A percentile compares a stretch with the other conserved stretches of the same genome.
These are phyloP conservation scores for Lasioglossum lativentre DNA, from an alignment of 2,888 invertebrate genomes.

Conservation along the genomic window DNA sequence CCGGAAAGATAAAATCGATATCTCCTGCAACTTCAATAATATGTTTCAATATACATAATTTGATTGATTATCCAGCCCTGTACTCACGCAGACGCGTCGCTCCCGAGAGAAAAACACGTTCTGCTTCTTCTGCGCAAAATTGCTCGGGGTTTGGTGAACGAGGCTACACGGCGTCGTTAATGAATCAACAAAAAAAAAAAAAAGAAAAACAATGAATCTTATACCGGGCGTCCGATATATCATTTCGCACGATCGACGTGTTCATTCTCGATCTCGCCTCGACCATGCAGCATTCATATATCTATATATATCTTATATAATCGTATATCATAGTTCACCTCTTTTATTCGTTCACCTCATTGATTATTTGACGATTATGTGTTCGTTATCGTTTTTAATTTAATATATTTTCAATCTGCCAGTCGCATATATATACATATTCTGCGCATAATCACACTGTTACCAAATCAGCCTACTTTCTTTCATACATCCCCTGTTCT, in stretches of 20 bases:
- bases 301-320: neutral
- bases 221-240: conserved; percentile 12
- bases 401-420: neutral
- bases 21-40: neutral
- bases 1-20: no score
- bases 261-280: conserved; percentile 63
- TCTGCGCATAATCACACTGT: conserved; percentile 13
- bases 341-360: conserved; percentile 27
- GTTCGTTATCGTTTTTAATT: neutral
- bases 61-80: neutral
- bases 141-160: conserved; percentile 37
- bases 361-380: neutral
- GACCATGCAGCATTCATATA: conserved; percentile 18
- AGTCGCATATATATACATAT: conserved; percentile 20
- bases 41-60: neutral
- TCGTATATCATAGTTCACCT: conserved; percentile 29
- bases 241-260: conserved; percentile 14
- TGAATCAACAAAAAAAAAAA: neutral
- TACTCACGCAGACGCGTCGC: neutral
- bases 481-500: neutral
- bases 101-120: conserved; percentile 7
- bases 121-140: conserved; percentile 27
- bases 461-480: conserved; percentile 11
- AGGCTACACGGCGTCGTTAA: conserved; percentile 28
- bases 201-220: conserved; percentile 9